phyloP scores from a whole-genome alignment of 2,888 invertebrate genomes.

The Pammene aurita region DNA sequence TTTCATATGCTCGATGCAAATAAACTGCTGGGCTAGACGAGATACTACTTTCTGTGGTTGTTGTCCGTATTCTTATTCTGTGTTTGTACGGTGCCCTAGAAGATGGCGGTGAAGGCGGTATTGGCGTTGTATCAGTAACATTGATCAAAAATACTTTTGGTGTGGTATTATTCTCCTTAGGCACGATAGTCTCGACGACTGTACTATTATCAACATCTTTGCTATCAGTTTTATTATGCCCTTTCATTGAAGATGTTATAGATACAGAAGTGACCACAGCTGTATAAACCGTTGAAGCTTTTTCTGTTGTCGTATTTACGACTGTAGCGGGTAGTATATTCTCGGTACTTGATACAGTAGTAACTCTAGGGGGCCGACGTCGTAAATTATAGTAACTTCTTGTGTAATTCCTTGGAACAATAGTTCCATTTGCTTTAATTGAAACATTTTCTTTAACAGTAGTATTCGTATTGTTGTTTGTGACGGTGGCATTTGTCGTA shows the following conservation, averaged over 20 bases:
- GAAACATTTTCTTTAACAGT: conserved; percentile 52
- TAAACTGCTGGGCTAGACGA: conserved; percentile 48
- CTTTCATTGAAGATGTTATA: conserved; percentile 80
- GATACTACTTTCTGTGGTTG: conserved; percentile 67
- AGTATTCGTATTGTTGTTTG: conserved; percentile 46
- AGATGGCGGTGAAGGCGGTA: conserved; percentile 43
- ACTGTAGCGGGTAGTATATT: conserved; percentile 50
- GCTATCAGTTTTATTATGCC: conserved; percentile 72
- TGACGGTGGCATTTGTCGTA: conserved; percentile 50
- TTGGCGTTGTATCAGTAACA: conserved; percentile 56
- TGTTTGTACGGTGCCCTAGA: conserved; percentile 61
- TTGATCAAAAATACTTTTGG: conserved; percentile 54
- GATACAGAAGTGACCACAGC: conserved; percentile 81
- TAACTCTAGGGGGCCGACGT: conserved; percentile 67
- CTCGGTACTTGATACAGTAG: conserved; percentile 63
- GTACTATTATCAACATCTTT: conserved; percentile 63
- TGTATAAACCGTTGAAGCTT: conserved; percentile 76
- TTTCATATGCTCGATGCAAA: conserved; percentile 56
- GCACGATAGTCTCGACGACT: conserved; percentile 47
- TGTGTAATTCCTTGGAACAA: conserved; percentile 66
- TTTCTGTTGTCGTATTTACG: conserved; percentile 72
- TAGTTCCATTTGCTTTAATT: conserved; percentile 56
- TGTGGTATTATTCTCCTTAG: conserved; percentile 53
- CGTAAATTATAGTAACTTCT: conserved; percentile 70
- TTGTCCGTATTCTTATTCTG: conserved; percentile 72